These are phyloP conservation scores for Ditylenchus weischeri DNA, from an alignment of 2,888 invertebrate species.

Conservation along the genomic window DNA sequence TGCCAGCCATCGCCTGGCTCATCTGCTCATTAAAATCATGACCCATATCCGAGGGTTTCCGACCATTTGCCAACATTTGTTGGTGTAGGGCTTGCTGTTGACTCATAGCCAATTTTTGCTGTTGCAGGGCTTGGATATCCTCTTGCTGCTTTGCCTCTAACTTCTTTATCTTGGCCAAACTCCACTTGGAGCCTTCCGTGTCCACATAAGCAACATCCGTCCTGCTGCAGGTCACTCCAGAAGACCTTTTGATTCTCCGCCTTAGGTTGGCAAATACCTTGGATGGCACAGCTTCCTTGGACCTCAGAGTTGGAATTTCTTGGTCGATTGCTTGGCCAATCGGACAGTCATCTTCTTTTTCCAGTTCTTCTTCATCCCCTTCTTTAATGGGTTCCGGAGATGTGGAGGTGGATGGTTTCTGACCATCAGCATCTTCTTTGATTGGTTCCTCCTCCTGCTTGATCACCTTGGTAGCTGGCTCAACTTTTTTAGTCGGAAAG, in stretches of 20 bases:
- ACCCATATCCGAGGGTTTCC: background rate
- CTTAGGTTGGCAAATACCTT: conserved; percentile 10
- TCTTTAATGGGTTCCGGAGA: background rate
- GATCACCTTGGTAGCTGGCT: background rate
- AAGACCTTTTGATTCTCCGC: conserved; percentile 13
- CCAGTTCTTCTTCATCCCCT: conserved; percentile 4
- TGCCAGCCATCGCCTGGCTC: conserved; percentile 3
- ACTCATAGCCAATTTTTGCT: conserved; percentile 10
- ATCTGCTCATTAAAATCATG: background rate
- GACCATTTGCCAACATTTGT: conserved; percentile 13
- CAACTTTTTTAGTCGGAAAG: background rate
- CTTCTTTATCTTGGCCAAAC: background rate
- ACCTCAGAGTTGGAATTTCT: background rate
- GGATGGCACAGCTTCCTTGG: background rate
- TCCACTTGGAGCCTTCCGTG: background rate
- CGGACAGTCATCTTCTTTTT: conserved; percentile 12
- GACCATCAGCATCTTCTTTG: conserved; percentile 12
- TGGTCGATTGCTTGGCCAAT: conserved; percentile 11
- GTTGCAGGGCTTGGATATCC: conserved; percentile 12
- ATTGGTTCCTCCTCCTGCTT: background rate
- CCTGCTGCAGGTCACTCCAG: conserved; percentile 23
- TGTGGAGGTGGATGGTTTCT: background rate
- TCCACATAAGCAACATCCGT: conserved; percentile 23
- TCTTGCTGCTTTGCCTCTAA: conserved; percentile 15
- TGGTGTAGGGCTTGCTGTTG: conserved; percentile 29